phyloP scores from a whole-genome alignment of 2,888 invertebrate species.

The Junonia oenone region DNA sequence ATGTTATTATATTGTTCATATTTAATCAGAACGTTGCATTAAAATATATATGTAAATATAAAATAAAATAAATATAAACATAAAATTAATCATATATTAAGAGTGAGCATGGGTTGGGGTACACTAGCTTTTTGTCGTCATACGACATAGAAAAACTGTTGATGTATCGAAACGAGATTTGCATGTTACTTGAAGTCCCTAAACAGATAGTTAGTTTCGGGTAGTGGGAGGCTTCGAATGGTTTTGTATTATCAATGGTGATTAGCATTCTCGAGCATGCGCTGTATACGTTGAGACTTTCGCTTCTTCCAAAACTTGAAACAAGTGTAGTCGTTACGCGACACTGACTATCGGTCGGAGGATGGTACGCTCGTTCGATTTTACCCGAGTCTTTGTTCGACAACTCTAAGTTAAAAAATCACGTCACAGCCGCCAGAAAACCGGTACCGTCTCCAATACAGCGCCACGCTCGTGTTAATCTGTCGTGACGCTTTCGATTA shows the following conservation, averaged over 20 bases:
- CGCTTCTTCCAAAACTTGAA: slow-evolving; percentile 65
- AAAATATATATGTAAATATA: too few species aligned
- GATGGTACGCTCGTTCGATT: slow-evolving; percentile 64
- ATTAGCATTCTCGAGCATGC: slow-evolving; percentile 71
- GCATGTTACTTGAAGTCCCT: slow-evolving; percentile 21
- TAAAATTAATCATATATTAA: neutral
- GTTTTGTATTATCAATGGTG: slow-evolving; percentile 48
- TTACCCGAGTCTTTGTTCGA: slow-evolving; percentile 23
- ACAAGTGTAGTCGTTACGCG: slow-evolving; percentile 44
- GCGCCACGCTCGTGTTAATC: slow-evolving; percentile 42
- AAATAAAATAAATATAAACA: too few species aligned
- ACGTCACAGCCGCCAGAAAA: neutral
- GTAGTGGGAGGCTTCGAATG: slow-evolving; percentile 53
- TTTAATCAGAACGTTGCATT: too few species aligned
- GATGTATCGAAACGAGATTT: slow-evolving; percentile 9
- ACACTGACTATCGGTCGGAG: slow-evolving; percentile 72
- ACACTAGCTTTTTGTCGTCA: slow-evolving; percentile 72
- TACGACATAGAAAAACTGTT: neutral
- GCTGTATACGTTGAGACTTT: slow-evolving; percentile 74
- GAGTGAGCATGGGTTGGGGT: slow-evolving; percentile 66
- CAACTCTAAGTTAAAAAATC: slow-evolving; percentile 3
- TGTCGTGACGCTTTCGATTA: slow-evolving; percentile 37
- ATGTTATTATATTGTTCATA: too few species aligned
- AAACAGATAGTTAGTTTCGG: slow-evolving; percentile 18
- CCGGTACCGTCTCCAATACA: slow-evolving; percentile 40